Conservation (phyloP, 2,113 vertebrate genomes). For the Fulmarus glacialis region DNA sequence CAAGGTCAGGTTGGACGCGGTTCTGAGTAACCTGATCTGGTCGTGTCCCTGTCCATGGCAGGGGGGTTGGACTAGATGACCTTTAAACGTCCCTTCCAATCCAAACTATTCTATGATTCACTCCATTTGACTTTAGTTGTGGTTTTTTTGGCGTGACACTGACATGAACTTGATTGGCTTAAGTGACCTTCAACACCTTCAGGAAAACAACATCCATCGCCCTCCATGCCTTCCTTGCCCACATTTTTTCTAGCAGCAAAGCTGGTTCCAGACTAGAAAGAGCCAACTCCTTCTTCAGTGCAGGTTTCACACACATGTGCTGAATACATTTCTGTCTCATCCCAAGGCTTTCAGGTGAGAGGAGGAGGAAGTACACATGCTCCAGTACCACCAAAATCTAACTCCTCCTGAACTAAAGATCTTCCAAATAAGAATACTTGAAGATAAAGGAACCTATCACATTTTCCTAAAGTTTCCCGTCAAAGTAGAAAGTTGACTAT, state of each 20-base stretch:
- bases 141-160: background rate
- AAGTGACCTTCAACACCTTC: background rate
- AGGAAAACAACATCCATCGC: background rate
- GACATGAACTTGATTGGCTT: background rate
- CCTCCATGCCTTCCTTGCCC: background rate
- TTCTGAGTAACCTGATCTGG: too few relatives aligned
- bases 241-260: background rate
- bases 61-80: too few relatives aligned
- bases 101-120: too few relatives aligned
- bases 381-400: background rate
- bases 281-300: background rate
- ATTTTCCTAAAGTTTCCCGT: background rate
- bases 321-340: background rate
- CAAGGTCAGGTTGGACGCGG: too few relatives aligned
- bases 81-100: too few relatives aligned
- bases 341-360: background rate
- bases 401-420: background rate
- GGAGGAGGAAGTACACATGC: background rate
- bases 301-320: background rate
- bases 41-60: too few relatives aligned
- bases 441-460: background rate
- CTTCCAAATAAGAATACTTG: background rate
- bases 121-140: background rate
- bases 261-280: background rate
- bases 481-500: background rate